Evolutionary conservation across 2,113 vertebrate species (phyloP).

Genomic region (Zapornia atra): DNA sequence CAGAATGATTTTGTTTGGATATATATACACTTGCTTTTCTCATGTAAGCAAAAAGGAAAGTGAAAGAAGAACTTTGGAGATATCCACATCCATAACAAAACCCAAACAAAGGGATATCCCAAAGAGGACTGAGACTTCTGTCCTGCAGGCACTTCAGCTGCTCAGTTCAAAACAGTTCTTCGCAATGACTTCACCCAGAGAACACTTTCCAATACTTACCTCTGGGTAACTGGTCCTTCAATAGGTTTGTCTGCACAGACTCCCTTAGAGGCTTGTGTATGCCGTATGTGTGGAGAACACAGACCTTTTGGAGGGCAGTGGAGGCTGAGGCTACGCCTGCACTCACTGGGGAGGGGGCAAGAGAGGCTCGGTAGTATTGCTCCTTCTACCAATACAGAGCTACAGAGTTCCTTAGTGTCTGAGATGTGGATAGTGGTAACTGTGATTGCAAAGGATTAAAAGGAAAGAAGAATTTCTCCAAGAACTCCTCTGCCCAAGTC

Average conservation of each 20-base stretch:
- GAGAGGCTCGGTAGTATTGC: neutral
- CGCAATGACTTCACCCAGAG: neutral
- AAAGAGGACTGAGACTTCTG: neutral
- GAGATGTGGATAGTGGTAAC: neutral
- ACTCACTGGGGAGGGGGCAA: neutral
- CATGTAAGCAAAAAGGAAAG: neutral
- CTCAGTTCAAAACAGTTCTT: neutral
- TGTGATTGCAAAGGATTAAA: neutral
- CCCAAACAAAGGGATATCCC: neutral
- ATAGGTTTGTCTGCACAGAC: neutral
- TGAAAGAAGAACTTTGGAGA: neutral
- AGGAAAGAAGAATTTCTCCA: neutral
- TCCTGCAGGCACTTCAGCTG: neutral
- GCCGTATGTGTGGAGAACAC: fast-evolving
- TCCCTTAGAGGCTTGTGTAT: neutral
- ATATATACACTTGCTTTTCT: neutral
- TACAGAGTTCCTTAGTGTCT: neutral
- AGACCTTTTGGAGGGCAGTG: neutral
- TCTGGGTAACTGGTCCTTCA: neutral
- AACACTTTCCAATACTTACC: neutral
- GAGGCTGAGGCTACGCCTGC: neutral
- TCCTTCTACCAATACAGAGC: neutral
- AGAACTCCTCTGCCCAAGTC: neutral
- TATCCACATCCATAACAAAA: neutral
- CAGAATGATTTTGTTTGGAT: neutral